Percentiles rank a stretch among this genome's conserved stretches.
Conservation (phyloP, 2,113 vertebrate species). For the Mystacornis crossleyi region DNA sequence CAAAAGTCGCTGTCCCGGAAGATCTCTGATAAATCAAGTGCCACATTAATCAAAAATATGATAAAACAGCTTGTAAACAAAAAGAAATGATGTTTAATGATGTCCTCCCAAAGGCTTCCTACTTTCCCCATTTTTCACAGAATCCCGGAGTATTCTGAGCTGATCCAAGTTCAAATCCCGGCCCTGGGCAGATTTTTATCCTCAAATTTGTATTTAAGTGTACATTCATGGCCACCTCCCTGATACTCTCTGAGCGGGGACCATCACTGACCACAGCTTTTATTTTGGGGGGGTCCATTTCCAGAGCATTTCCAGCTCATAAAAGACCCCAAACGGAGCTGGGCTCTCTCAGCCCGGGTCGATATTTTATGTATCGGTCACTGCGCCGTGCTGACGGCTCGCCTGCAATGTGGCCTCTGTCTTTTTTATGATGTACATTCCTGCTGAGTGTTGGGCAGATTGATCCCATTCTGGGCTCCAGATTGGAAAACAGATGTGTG, state of each 20-base stretch:
- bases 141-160: not conserved
- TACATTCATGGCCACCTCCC: not conserved
- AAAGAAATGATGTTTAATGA: not conserved
- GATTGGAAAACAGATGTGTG: constrained; percentile 55
- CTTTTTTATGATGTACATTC: constrained; percentile 62
- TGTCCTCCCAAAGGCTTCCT: not conserved
- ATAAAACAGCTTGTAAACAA: not conserved
- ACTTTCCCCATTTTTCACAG: not conserved
- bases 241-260: not conserved
- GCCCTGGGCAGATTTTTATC: not conserved
- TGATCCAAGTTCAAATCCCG: not conserved
- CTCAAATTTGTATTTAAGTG: not conserved
- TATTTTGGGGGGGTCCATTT: constrained; percentile 23
- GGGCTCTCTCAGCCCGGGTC: not conserved
- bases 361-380: not conserved
- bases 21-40: not conserved
- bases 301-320: not conserved
- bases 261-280: not conserved
- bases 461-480: constrained; percentile 59
- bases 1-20: not conserved
- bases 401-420: constrained; percentile 60
- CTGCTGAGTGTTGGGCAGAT: constrained; percentile 62
- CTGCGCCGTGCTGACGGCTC: constrained; percentile 41
- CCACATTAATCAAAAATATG: not conserved
- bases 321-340: not conserved